A percentile compares a stretch with the other conserved stretches of the same genome.
These are phyloP conservation scores for Blomia tropicalis DNA, from an alignment of 2,888 invertebrate species.

Conservation along the genomic window DNA sequence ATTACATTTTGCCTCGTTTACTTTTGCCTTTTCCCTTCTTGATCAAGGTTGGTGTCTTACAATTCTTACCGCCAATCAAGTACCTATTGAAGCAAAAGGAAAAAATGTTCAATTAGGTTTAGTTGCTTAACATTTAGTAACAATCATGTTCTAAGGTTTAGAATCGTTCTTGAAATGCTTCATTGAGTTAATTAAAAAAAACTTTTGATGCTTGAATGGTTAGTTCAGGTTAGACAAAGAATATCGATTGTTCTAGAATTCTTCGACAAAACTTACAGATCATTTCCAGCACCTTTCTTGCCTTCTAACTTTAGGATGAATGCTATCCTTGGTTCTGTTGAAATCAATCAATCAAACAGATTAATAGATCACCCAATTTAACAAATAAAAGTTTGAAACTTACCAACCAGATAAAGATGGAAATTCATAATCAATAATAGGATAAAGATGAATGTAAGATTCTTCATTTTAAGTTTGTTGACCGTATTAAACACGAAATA, in stretches of 20 bases:
- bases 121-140: neutral
- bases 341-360: neutral
- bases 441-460: too few species aligned
- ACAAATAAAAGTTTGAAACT: neutral
- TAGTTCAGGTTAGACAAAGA: too few species aligned
- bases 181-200: too few species aligned
- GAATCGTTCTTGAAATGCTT: too few species aligned
- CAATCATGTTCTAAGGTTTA: neutral
- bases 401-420: neutral
- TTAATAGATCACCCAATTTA: too few species aligned
- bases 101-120: neutral
- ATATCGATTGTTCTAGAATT: too few species aligned
- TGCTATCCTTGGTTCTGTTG: neutral
- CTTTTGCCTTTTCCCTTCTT: neutral
- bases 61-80: constrained; percentile 14
- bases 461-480: neutral
- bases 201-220: too few species aligned
- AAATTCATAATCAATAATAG: too few species aligned
- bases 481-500: neutral
- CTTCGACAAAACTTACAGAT: constrained; percentile 2
- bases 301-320: neutral
- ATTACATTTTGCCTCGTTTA: constrained; percentile 17
- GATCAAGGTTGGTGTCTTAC: constrained; percentile 12
- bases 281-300: constrained; percentile 15
- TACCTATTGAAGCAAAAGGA: too few species aligned